These are phyloP conservation scores for Chelonus formosanus DNA, from an alignment of 2,888 invertebrate species.

Conservation along the genomic window DNA sequence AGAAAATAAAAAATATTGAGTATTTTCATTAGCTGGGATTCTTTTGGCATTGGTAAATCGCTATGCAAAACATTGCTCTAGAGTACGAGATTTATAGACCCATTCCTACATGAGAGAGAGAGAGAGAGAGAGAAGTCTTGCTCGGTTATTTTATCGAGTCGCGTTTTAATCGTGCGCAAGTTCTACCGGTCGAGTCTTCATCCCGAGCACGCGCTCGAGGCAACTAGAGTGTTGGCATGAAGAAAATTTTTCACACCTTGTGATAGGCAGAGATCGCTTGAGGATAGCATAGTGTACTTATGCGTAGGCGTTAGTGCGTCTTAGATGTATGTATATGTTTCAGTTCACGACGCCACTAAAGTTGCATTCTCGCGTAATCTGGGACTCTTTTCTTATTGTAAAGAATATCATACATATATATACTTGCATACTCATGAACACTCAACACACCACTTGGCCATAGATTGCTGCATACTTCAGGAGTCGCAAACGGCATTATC, in stretches of 20 bases:
- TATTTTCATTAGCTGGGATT: no score
- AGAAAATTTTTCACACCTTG: slow-evolving; percentile 47
- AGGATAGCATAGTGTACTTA: slow-evolving; percentile 42
- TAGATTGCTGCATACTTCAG: slow-evolving; percentile 9
- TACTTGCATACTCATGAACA: no score
- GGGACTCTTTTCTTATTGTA: slow-evolving; percentile 44
- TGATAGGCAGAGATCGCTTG: slow-evolving; percentile 63
- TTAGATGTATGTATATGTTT: slow-evolving; percentile 59
- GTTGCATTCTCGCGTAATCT: slow-evolving; percentile 59
- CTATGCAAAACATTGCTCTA: slow-evolving; percentile 11
- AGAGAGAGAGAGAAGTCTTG: slow-evolving; percentile 16
- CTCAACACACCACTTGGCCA: neutral
- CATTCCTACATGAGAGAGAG: slow-evolving; percentile 18
- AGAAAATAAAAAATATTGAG: no score
- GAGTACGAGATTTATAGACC: slow-evolving; percentile 25
- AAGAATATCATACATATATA: slow-evolving; percentile 2
- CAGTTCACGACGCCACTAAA: slow-evolving; percentile 64
- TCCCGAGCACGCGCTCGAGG: slow-evolving; percentile 36
- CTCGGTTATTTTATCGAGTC: slow-evolving; percentile 33
- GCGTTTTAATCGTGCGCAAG: slow-evolving; percentile 34
- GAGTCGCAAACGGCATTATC: slow-evolving; percentile 10
- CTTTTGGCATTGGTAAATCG: no score
- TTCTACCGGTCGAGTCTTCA: slow-evolving; percentile 22
- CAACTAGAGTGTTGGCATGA: slow-evolving; percentile 36
- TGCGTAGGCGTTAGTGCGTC: slow-evolving; percentile 42